Evolutionary conservation across 1,140 invertebrate species (phyloP).

Genomic region (Eriocheir sinensis): DNA sequence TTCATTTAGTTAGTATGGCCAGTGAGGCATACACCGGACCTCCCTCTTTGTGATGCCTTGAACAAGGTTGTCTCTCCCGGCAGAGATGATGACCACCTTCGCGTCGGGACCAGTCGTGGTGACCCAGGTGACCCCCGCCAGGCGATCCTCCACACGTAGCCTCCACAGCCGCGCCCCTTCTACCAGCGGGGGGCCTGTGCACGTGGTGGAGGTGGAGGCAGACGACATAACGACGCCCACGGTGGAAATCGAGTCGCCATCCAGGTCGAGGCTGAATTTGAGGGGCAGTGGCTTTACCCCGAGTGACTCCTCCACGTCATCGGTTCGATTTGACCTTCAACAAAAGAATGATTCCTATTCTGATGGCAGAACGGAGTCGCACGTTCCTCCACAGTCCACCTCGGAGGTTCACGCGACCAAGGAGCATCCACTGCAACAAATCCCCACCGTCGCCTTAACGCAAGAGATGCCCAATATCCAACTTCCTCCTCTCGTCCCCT

Average conservation of each 20-base stretch:
- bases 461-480: background rate
- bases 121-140: constrained; percentile 62
- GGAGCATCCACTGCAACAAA: background rate
- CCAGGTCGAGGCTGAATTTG: constrained; percentile 49
- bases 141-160: constrained; percentile 53
- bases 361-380: background rate
- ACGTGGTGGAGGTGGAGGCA: constrained; percentile 70
- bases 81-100: constrained; percentile 72
- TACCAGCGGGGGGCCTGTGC: constrained; percentile 50
- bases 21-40: background rate
- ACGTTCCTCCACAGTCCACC: background rate
- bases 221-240: constrained; percentile 55
- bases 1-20: background rate
- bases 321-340: constrained; percentile 32
- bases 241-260: constrained; percentile 70
- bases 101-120: constrained; percentile 66
- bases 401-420: background rate
- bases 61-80: background rate
- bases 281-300: constrained; percentile 17
- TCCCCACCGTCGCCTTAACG: background rate
- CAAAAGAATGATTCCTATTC: constrained; percentile 10
- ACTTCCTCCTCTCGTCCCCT: background rate
- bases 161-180: background rate
- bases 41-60: background rate
- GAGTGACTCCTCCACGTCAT: constrained; percentile 28